Evolutionary conservation across 64 coral and sea anemone species (phyloP).

Genomic region (Acropora tenuis): DNA sequence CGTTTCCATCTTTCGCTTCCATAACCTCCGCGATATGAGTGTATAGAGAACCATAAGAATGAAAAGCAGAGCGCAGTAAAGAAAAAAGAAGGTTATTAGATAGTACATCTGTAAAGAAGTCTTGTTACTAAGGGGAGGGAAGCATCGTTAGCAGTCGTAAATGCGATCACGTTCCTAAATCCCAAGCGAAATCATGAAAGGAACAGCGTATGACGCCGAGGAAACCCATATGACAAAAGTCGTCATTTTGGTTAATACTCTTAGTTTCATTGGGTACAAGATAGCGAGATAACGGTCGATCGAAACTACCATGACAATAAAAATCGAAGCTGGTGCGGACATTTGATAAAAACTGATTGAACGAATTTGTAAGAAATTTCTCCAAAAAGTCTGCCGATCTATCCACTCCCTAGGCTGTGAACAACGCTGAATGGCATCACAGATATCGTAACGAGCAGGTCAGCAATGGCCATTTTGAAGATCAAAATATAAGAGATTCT

Average conservation of each 20-base stretch:
- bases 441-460: conserved; percentile 39
- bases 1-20: conserved; percentile 50
- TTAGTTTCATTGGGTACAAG: conserved; percentile 32
- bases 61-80: conserved; percentile 63
- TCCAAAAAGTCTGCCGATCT: conserved; percentile 58
- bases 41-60: conserved; percentile 61
- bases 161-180: not conserved
- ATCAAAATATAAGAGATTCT: too few species aligned
- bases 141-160: not conserved
- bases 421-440: conserved; percentile 26
- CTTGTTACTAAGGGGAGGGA: conserved; percentile 7
- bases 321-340: conserved; percentile 59
- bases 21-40: conserved; percentile 63
- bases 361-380: conserved; percentile 43
- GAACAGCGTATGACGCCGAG: conserved; percentile 11
- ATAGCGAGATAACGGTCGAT: conserved; percentile 61
- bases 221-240: not conserved
- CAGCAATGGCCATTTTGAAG: conserved; percentile 65
- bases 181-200: conserved; percentile 10
- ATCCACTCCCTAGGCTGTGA: conserved; percentile 2
- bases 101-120: conserved; percentile 50
- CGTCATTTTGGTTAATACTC: not conserved
- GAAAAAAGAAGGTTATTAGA: conserved; percentile 47
- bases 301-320: conserved; percentile 38
- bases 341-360: conserved; percentile 27